A percentile compares a stretch with the other conserved stretches of the same genome.
Conservation (phyloP, 2,113 vertebrate species). For the Aegotheles bennettii region DNA sequence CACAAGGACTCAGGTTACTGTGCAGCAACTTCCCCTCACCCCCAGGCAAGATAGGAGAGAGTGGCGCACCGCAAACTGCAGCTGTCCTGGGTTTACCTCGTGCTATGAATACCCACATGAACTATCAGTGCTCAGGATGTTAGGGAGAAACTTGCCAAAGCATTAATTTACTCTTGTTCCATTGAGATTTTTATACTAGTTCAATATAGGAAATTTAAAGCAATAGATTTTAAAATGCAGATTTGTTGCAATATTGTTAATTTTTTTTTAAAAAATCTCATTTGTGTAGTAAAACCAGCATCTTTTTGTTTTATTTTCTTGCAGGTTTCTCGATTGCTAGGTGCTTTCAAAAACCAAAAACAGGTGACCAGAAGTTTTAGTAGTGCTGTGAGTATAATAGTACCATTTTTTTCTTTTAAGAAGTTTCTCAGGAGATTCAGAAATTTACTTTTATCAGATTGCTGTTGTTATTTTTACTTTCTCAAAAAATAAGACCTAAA, state of each 20-base stretch:
- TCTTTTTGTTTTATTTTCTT: background rate
- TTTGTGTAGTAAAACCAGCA: background rate
- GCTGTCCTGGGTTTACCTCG: background rate
- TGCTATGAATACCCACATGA: background rate
- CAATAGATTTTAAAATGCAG: background rate
- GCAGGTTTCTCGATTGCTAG: slow-evolving; percentile 79
- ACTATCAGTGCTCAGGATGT: background rate
- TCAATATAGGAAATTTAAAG: background rate
- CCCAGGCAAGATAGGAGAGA: background rate
- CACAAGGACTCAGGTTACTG: background rate
- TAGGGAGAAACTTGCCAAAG: background rate
- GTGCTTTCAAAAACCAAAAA: slow-evolving; percentile 78
- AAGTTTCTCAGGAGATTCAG: slow-evolving; percentile 74
- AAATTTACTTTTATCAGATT: background rate
- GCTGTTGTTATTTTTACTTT: background rate
- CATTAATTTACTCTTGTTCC: background rate
- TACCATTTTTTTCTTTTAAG: slow-evolving; percentile 59
- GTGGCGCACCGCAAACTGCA: rapidly evolving
- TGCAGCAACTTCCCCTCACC: background rate
- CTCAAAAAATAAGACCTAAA: background rate
- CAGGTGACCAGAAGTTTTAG: slow-evolving; percentile 81
- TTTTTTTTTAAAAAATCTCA: background rate
- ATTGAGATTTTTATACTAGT: background rate
- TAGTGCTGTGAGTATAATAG: slow-evolving; percentile 81
- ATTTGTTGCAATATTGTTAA: background rate